Evolutionary conservation across 1,140 invertebrate species (phyloP), one percentile per base, ranked within the genome.

Genomic region (Bactericera cockerelli): DNA sequence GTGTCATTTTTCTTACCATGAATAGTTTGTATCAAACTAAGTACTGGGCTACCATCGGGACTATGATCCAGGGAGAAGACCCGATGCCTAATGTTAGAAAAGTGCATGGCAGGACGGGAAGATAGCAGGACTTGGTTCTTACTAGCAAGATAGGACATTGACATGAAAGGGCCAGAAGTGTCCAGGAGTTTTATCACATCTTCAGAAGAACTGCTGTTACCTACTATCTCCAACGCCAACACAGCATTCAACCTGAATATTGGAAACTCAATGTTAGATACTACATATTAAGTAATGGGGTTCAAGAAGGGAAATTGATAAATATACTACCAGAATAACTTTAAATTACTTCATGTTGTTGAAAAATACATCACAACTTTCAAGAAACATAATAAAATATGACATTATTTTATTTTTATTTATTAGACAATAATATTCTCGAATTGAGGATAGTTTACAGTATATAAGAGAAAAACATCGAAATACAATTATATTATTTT

Each of bases 121-220:
- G 42, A 49, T n/a, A 49, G 8, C 3, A 49, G 22, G 3, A 49
- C 42, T n/a, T 49, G 42, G 22, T 49, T 49, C 22, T 49, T 49
- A 19, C n/a, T 19, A 4, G 42, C 4, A 6, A 49, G 19, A n/a
- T 49, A 49, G 22, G 42, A 49, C 58, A 62, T 60, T 11, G 61
- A 62, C 58, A 59, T 59, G 38, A 62, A 62, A 13, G 61, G 61
- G 1, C 61, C 61, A 13, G 26, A 28, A 11, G 21, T 59, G 14
- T 21, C 16, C 24, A 62, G 39, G n/a, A 13, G 13, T 1, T 55
- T 24, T 10, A 24, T 24, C 2, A 8, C 22, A 19, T 42, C 26
- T 11, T 14, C 22, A 10, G 2, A 31, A 31, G 28, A 4, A 13
- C 13, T 31, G 13, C 13, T 31, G 28, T 31, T 13, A 13, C 13